phyloP scores from a whole-genome alignment of 2,113 vertebrate genomes.

The Caranx melampygus region DNA sequence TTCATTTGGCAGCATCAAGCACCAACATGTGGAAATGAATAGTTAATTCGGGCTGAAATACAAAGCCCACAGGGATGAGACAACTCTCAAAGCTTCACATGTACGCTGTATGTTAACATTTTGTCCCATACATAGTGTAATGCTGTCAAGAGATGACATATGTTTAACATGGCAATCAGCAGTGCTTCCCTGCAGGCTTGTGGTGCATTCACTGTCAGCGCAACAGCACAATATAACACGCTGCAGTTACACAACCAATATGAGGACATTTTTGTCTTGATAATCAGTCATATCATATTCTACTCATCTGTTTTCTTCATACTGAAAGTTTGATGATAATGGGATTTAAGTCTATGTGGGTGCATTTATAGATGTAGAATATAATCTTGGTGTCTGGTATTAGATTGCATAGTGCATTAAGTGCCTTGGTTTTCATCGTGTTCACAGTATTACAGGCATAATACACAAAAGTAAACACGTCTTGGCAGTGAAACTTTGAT shows the following conservation, averaged over 20 bases:
- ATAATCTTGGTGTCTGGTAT: background rate
- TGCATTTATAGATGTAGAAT: background rate
- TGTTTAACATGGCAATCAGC: background rate
- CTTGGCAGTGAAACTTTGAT: background rate
- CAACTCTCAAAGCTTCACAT: constrained; percentile 2
- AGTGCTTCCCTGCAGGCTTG: background rate
- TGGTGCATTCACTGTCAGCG: no score
- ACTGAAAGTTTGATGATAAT: background rate
- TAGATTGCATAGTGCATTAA: background rate
- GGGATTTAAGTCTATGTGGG: background rate
- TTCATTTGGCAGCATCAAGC: constrained; percentile 32
- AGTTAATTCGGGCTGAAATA: constrained; percentile 45
- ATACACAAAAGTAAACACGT: background rate
- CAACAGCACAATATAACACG: background rate
- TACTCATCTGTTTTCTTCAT: background rate
- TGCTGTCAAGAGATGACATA: background rate
- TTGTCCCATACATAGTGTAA: constrained; percentile 11
- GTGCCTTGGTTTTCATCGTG: background rate
- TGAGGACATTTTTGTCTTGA: background rate
- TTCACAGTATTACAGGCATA: background rate
- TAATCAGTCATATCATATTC: background rate
- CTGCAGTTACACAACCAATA: background rate
- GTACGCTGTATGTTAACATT: constrained; percentile 18
- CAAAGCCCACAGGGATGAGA: constrained; percentile 18
- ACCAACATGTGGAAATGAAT: constrained; percentile 42